phyloP scores from a whole-genome alignment of 2,888 invertebrate species.

The Eupithecia insigniata region DNA sequence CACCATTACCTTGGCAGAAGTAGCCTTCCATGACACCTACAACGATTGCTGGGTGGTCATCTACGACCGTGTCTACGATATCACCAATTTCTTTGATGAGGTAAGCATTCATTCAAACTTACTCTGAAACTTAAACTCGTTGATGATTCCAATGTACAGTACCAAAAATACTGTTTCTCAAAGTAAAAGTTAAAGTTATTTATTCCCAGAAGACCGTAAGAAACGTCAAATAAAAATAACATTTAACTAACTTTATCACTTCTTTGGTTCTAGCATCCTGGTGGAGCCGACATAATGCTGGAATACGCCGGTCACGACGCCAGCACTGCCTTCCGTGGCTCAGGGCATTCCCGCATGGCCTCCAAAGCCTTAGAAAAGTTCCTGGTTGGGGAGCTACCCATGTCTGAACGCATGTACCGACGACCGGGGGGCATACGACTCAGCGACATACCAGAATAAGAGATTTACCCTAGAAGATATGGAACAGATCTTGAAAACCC shows the following conservation, averaged over 20 bases:
- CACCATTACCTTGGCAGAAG: conserved; percentile 88
- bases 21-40: conserved; percentile 88
- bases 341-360: conserved; percentile 89
- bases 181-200: background rate
- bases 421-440: conserved; percentile 84
- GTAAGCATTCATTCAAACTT: conserved; percentile 69
- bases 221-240: conserved; percentile 23
- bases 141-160: too few relatives aligned
- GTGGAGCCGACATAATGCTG: conserved; percentile 91
- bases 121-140: background rate
- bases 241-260: conserved; percentile 22
- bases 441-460: conserved; percentile 84
- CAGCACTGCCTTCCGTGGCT: conserved; percentile 91
- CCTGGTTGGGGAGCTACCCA: conserved; percentile 90
- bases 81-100: conserved; percentile 89
- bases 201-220: background rate
- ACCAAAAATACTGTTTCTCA: background rate
- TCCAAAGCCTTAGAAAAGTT: conserved; percentile 87
- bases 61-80: conserved; percentile 93
- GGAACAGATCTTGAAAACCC: background rate
- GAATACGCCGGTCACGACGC: conserved; percentile 95
- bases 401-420: conserved; percentile 89
- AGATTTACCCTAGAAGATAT: conserved; percentile 3
- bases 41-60: conserved; percentile 94
- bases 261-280: conserved; percentile 88